A percentile compares a stretch with the other conserved stretches of the same genome.
Evolutionary conservation across 2,113 vertebrate species (phyloP).

Genomic region (Hipposideros armiger): DNA sequence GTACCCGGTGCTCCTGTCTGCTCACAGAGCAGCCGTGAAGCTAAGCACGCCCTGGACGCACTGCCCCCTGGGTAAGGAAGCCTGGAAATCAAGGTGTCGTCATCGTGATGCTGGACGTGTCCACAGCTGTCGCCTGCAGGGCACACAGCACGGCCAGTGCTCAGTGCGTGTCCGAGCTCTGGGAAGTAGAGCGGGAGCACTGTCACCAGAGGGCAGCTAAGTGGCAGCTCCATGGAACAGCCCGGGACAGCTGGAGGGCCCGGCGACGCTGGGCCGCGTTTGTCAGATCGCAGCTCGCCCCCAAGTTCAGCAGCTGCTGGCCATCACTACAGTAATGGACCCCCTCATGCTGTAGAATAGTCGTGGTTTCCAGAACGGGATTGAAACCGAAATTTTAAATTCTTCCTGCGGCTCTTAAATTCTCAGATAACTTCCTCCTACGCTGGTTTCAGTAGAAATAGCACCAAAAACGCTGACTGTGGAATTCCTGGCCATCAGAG

Average conservation of each 20-base stretch:
- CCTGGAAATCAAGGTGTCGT: too few relatives aligned
- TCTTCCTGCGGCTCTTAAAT: not conserved
- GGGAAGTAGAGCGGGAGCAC: not conserved
- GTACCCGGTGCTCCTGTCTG: not conserved
- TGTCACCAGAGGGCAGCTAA: not conserved
- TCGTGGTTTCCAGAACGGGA: not conserved
- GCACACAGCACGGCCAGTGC: not conserved
- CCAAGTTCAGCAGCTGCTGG: not conserved
- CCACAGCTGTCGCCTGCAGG: not conserved
- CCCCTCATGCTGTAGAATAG: not conserved
- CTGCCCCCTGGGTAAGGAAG: not conserved
- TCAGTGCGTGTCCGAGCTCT: not conserved
- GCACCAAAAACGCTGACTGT: slow-evolving; percentile 31
- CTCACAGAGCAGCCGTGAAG: not conserved
- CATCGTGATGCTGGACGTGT: not conserved
- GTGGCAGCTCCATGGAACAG: not conserved
- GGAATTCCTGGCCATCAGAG: slow-evolving; percentile 32
- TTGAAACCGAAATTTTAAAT: not conserved
- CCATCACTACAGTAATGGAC: not conserved
- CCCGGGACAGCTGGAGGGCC: not conserved
- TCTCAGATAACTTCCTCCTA: slow-evolving; percentile 28
- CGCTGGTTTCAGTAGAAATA: slow-evolving; percentile 34
- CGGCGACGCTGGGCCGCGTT: not conserved
- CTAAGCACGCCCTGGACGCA: not conserved
- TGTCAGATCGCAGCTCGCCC: not conserved